Evolutionary conservation across 2,113 vertebrate species (phyloP), one percentile per base, ranked within the genome.

Genomic region (Gallinago undulata): DNA sequence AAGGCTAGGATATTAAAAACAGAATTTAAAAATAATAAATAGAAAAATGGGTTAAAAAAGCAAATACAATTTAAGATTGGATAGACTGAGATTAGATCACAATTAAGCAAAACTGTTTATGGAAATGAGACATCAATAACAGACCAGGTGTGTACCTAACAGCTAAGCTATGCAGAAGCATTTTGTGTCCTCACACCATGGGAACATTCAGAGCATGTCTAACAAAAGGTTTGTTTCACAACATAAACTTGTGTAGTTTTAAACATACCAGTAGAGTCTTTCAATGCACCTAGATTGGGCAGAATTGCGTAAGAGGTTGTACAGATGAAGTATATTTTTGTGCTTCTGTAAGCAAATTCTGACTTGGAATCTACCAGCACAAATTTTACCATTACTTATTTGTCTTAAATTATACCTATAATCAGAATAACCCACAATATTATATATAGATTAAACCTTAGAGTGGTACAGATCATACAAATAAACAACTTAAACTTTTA

Each of bases 151-250:
- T 59, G 35, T 84, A 93, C 80, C 82, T 84, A 62, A 74, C 43
- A 92, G 27, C 79, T 90, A 80, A 94, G 21, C 28, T 86, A 85
- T 21, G 60, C 62, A 87, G 70, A 87, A 79, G 23, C 11, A 56
- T 86, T 89, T 73, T 73, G 21, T 84, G 87, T 89, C 17, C 62
- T 94, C 72, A 91, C 55, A 90, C 41, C 89, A 76, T 39, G 93
- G 77, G 84, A 94, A 94, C 53, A 85, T 93, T 87, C 84, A 85
- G 57, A 93, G 35, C 76, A 53, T 25, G 25, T 84, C 88, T 95
- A 96, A 80, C 64, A 74, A 68, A 86, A 84, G 59, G 47, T 87
- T 74, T 72, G n/a, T 92, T 96, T 94, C 95, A 96, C 83, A 96
- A 94, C 43, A 67, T 41, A 84, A 94, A 89, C 59, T 93, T 91